These are phyloP conservation scores for Shargacucullia verbasci DNA, from an alignment of 2,888 invertebrate species.

Conservation along the genomic window DNA sequence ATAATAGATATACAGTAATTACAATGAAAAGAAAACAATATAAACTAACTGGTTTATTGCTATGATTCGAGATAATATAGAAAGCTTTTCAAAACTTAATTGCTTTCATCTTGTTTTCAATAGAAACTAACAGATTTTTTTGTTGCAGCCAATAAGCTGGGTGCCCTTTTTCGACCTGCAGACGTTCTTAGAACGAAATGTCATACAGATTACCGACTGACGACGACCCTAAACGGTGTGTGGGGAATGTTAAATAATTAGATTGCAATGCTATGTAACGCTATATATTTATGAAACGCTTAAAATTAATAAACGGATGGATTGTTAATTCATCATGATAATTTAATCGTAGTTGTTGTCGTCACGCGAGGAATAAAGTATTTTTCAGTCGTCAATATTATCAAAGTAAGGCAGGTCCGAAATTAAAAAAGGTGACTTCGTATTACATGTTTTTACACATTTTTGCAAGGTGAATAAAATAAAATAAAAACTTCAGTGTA, in stretches of 20 bases:
- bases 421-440: no score
- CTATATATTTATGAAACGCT: conserved; percentile 1
- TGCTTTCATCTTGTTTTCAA: conserved; percentile 63
- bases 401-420: no score
- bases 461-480: no score
- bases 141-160: conserved; percentile 67
- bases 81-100: conserved; percentile 60
- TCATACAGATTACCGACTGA: conserved; percentile 77
- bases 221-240: conserved; percentile 67
- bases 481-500: no score
- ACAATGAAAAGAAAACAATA: no score
- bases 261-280: conserved; percentile 46
- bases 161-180: conserved; percentile 75
- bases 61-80: conserved; percentile 45
- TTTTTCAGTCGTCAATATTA: no score
- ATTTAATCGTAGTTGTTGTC: no score
- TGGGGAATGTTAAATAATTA: conserved; percentile 69
- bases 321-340: no score
- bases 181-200: conserved; percentile 76
- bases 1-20: no score
- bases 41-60: conserved; percentile 18
- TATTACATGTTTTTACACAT: no score
- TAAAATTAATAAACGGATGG: no score
- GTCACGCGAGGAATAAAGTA: no score
- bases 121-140: conserved; percentile 66